Base-by-base conservation (phyloP, 1,140 invertebrate genomes). In the Aphis gossypii region DNA sequence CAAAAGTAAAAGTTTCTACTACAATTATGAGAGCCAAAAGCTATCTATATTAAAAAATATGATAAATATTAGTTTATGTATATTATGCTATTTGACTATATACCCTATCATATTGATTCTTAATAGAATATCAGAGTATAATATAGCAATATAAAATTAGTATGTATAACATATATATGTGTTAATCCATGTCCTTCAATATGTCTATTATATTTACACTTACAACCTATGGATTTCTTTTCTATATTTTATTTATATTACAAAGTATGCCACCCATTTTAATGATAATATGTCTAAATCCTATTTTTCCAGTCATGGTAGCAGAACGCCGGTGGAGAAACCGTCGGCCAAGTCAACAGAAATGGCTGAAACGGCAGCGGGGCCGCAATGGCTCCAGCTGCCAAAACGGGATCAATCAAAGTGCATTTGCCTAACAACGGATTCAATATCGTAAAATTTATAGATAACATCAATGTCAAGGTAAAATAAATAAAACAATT, bases 341-440 rank as follows among this genome's bases (percentile, higher is more conserved):
- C 21, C 46, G 48, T 41, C 82, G 48, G 35, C 18, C 35, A 56
- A 93, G 4, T 83, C 76, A 93, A 56, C 92, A 35, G 82, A 93
- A 84, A 93, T 93, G 92, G 92, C 92, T 82, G 92, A 93, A 84
- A 86, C 35, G 92, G 76, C 23, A 56, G n/a, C n/a, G 68, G 38
- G 4, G 92, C 76, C 35, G 82, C 68, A 1, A 20, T 18, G n/a
- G 92, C 51, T 54, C 82, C 89, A 25, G 54, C 83, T 51, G 95
- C 95, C 89, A 95, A 95, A 88, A 95, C 95, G 82, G 95, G 96
- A 76, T 96, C 95, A 25, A 95, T 96, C 9, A 96, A 98, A 95
- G 97, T 99, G 35, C 97, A 98, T 96, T 96, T 99, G 90, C 98
- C 98, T 7, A 98, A 98, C 95, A 98, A 98, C 87, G 98, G 97